phyloP scores from a whole-genome alignment of 2,888 invertebrate species.

The Pherbina coryleti region DNA sequence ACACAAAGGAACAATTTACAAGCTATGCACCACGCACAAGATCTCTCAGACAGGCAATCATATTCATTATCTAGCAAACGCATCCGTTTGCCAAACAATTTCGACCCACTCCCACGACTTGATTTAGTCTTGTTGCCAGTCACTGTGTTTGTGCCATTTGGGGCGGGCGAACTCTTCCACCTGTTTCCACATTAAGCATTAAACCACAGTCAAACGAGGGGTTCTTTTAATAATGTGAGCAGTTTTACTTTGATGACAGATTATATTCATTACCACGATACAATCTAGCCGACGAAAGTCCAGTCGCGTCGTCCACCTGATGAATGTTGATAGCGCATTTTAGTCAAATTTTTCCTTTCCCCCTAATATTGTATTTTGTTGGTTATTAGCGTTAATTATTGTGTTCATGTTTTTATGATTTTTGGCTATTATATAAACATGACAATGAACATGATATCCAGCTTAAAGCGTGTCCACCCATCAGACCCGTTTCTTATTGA shows the following conservation, averaged over 20 bases:
- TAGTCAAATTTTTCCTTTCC: slow-evolving; percentile 22
- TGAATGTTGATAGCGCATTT: slow-evolving; percentile 34
- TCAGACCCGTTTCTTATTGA: not conserved
- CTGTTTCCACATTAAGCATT: slow-evolving; percentile 34
- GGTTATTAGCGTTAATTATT: slow-evolving; percentile 58
- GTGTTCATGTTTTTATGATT: slow-evolving; percentile 48
- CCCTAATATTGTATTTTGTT: not conserved
- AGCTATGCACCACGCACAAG: slow-evolving; percentile 23
- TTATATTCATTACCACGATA: slow-evolving; percentile 62
- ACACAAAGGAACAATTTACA: slow-evolving; percentile 59
- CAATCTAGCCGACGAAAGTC: not conserved
- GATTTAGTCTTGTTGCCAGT: not conserved
- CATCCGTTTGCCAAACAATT: slow-evolving; percentile 14
- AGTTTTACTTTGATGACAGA: slow-evolving; percentile 63
- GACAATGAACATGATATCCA: slow-evolving; percentile 52
- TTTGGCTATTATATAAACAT: slow-evolving; percentile 55
- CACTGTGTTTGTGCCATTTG: not conserved
- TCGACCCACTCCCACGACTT: not conserved
- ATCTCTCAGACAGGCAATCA: slow-evolving; percentile 50
- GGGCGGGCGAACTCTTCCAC: slow-evolving; percentile 8
- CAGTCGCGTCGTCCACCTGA: slow-evolving; percentile 35
- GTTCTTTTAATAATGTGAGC: not conserved
- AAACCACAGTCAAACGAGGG: slow-evolving; percentile 4
- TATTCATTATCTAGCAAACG: slow-evolving; percentile 49
- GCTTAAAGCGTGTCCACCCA: not conserved